Evolutionary conservation across 2,797 vertebrate species (phyloP).

Genomic region (Semaprochilodus insignis): DNA sequence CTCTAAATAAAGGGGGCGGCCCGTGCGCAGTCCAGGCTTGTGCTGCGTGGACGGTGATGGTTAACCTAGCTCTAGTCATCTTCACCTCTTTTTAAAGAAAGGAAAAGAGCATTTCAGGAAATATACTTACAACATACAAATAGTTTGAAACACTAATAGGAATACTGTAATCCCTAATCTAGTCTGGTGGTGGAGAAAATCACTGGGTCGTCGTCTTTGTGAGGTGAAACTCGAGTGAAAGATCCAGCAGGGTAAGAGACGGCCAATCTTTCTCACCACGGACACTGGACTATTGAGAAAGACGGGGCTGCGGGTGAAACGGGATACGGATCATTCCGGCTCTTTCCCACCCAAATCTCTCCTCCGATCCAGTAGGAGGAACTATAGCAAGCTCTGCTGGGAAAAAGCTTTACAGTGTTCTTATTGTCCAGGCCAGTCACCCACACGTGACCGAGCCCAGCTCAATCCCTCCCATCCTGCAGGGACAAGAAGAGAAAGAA

Average conservation of each 20-base stretch:
- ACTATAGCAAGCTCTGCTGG: slow-evolving; percentile 46
- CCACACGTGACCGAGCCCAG: slow-evolving; percentile 61
- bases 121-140: not conserved
- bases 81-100: too few relatives aligned
- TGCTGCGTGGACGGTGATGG: not conserved
- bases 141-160: not conserved
- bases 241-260: slow-evolving; percentile 15
- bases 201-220: slow-evolving; percentile 12
- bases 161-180: not conserved
- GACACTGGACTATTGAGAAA: slow-evolving; percentile 48
- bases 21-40: not conserved
- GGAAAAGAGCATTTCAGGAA: too few relatives aligned
- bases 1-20: not conserved
- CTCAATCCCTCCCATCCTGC: slow-evolving; percentile 48
- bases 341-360: slow-evolving; percentile 47
- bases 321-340: slow-evolving; percentile 40
- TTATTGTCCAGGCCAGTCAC: slow-evolving; percentile 71
- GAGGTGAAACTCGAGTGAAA: slow-evolving; percentile 13
- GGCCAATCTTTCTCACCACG: slow-evolving; percentile 39
- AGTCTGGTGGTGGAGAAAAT: not conserved
- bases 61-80: too few relatives aligned
- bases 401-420: slow-evolving; percentile 68
- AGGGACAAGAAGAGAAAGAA: slow-evolving; percentile 36
- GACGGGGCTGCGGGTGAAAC: slow-evolving; percentile 32
- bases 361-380: slow-evolving; percentile 40